Conservation (phyloP, 2,797 vertebrate genomes). For the Triplophysa yarkandensis region DNA sequence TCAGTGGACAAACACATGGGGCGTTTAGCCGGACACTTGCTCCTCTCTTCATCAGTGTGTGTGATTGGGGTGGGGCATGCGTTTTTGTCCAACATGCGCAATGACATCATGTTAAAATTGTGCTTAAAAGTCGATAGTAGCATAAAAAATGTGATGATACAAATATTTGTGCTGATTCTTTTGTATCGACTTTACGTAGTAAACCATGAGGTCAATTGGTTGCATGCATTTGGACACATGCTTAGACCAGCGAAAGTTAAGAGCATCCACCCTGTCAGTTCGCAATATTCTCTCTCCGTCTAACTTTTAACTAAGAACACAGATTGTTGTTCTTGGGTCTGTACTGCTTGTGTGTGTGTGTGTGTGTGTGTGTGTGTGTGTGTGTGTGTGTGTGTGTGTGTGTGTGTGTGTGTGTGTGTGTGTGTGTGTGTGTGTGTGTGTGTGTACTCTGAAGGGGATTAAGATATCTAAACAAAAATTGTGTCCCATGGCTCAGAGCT, state of each 20-base stretch:
- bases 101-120: neutral
- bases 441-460: neutral
- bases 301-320: slow-evolving; percentile 50
- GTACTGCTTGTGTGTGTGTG: neutral
- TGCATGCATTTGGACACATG: too few species aligned
- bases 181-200: too few species aligned
- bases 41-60: slow-evolving; percentile 13
- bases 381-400: slow-evolving; percentile 12
- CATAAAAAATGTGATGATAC: too few species aligned
- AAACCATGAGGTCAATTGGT: too few species aligned
- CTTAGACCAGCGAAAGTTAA: too few species aligned
- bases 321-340: slow-evolving; percentile 61
- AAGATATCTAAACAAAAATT: slow-evolving; percentile 35
- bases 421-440: slow-evolving; percentile 10
- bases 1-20: slow-evolving; percentile 76
- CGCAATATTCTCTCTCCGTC: neutral
- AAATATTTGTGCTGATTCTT: too few species aligned
- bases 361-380: slow-evolving; percentile 15
- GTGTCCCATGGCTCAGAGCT: slow-evolving; percentile 47
- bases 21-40: slow-evolving; percentile 56
- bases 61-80: slow-evolving; percentile 33
- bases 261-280: too few species aligned
- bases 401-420: slow-evolving; percentile 18
- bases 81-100: neutral
- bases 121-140: neutral